Base-by-base conservation (phyloP, 1,140 invertebrate species). In the Ceratina australensis region DNA sequence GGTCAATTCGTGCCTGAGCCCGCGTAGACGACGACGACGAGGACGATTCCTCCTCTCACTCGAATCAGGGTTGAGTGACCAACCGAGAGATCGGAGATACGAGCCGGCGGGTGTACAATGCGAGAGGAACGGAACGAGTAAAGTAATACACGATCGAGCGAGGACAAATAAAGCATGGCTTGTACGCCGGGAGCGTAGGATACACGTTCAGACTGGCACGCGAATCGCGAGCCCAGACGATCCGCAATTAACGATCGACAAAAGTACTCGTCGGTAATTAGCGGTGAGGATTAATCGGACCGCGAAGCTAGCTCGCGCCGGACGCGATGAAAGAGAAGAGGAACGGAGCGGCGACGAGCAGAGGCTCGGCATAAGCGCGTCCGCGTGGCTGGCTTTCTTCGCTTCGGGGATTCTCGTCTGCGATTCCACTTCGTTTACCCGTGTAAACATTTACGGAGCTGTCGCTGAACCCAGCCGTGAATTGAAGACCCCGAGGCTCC, bases 11-110 rank as follows among this genome's bases (percentile, higher is more conserved):
- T 79, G 28, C 42, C 76, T 42, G 33, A 73, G 66, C 52, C 72
- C 66, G 63, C 80, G 74, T 71, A 61, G 64, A 68, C 59, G 57
- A 63, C 42, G 69, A 1, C n/a, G n/a, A n/a, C 42, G 47, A 52
- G 15, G 47, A 28, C 33, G 69, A 1, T 72, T 60, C 10, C 33
- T 52, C 50, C 61, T 67, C 71, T 24, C 59, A 5, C 66, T 69
- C 47, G 24, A 42, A 24, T 28, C 28, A 33, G 74, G 76, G 80
- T 86, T 86, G 80, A 82, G 42, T 85, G 84, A 82, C 83, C 83
- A 80, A 73, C 71, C 79, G 81, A 69, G 52, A 65, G 78, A 83
- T 82, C 26, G 57, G 66, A 76, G 65, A 69, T 68, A 68, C 50
- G 42, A 54, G 73, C 56, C 18, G 22, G 59, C 56, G 64, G 15